Conservation (phyloP, 2,797 vertebrate genomes). For the Melanotaenia parkinsoni region DNA sequence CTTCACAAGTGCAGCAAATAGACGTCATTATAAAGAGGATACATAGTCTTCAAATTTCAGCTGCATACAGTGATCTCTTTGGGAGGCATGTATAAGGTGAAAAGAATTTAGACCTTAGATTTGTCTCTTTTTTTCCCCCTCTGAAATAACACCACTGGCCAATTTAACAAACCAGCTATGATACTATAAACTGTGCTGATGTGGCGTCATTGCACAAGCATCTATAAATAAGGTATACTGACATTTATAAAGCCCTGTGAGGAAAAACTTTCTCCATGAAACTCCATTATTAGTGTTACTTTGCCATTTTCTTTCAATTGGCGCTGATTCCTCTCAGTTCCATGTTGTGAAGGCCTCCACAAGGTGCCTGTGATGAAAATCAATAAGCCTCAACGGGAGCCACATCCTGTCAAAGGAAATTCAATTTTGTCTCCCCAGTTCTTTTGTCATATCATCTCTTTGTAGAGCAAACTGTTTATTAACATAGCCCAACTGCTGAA, state of each 20-base stretch:
- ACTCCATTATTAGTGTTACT: conserved; percentile 76
- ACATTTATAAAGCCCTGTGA: conserved; percentile 70
- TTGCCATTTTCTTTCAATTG: conserved; percentile 81
- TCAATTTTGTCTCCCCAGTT: conserved; percentile 82
- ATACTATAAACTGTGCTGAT: conserved; percentile 32
- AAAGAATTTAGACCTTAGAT: conserved; percentile 28
- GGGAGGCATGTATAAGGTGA: conserved; percentile 33
- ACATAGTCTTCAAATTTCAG: conserved; percentile 68
- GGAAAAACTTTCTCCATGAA: conserved; percentile 68
- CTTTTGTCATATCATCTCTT: conserved; percentile 84
- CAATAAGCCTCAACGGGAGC: conserved; percentile 85
- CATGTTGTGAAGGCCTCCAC: conserved; percentile 83
- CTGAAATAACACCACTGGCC: conserved; percentile 24
- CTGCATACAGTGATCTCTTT: conserved; percentile 41
- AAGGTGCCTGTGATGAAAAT: conserved; percentile 85
- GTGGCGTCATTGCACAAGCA: conserved; percentile 30
- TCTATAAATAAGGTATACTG: conserved; percentile 69
- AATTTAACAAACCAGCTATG: conserved; percentile 34
- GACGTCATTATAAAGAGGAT: conserved; percentile 81
- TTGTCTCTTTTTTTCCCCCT: conserved; percentile 22
- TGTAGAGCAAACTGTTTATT: conserved; percentile 83
- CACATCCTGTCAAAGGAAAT: conserved; percentile 86
- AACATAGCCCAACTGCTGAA: conserved; percentile 80
- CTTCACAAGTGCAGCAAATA: conserved; percentile 79
- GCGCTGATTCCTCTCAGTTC: conserved; percentile 79